Conservation (phyloP, 2,797 vertebrate genomes). For the Sebastes kiyomatsui region DNA sequence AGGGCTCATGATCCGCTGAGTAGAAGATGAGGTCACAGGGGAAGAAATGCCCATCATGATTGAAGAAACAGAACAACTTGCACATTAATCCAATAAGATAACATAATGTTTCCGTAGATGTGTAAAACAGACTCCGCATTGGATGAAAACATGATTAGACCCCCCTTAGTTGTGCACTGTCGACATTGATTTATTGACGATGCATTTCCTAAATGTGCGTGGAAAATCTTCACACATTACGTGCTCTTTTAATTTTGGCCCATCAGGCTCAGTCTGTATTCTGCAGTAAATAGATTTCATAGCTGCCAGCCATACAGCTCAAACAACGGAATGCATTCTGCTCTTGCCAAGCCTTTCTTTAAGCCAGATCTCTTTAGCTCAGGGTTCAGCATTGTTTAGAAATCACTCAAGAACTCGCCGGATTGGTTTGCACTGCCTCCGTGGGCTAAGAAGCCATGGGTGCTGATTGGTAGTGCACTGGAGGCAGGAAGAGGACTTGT, state of each 20-base stretch:
- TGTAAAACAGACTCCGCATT: slow-evolving; percentile 11
- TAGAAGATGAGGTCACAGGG: slow-evolving; percentile 40
- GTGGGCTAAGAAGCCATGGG: neutral
- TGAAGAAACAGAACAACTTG: slow-evolving; percentile 31
- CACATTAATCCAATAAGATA: slow-evolving; percentile 41
- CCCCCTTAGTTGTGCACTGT: slow-evolving; percentile 45
- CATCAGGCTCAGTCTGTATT: slow-evolving; percentile 27
- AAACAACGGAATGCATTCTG: slow-evolving; percentile 38
- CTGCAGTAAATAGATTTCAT: slow-evolving; percentile 54
- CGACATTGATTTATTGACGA: slow-evolving; percentile 65
- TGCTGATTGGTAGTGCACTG: slow-evolving; percentile 26
- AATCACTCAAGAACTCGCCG: slow-evolving; percentile 30
- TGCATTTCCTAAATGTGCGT: slow-evolving; percentile 46
- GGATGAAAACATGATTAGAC: slow-evolving; percentile 49
- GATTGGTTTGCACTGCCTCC: neutral
- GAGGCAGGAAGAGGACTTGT: slow-evolving; percentile 1
- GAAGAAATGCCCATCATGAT: slow-evolving; percentile 28
- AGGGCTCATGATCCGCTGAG: slow-evolving; percentile 28
- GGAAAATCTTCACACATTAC: slow-evolving; percentile 42
- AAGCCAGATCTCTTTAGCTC: slow-evolving; percentile 33
- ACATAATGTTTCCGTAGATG: slow-evolving; percentile 25
- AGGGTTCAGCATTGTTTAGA: slow-evolving; percentile 48
- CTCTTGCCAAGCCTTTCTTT: slow-evolving; percentile 31
- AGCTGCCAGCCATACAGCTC: slow-evolving; percentile 47
- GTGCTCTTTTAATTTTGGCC: slow-evolving; percentile 56